Percentiles rank a stretch among this genome's conserved stretches.
These are phyloP conservation scores for Allygus modestus DNA, from an alignment of 2,888 invertebrate species.

Conservation along the genomic window DNA sequence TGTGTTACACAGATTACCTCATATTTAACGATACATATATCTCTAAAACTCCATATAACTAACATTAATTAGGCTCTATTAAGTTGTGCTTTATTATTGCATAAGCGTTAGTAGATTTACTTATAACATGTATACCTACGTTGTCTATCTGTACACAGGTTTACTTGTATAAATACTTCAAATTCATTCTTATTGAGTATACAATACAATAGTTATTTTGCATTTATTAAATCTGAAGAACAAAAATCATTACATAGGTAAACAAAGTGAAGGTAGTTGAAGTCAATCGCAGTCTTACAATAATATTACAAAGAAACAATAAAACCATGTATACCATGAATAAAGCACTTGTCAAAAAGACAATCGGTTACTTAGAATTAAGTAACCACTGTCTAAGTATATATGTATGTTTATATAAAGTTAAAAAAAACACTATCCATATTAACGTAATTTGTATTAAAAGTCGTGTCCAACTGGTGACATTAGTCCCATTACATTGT, in stretches of 20 bases:
- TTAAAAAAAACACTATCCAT: too few relatives aligned
- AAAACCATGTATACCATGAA: too few relatives aligned
- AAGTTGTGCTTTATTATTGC: background rate
- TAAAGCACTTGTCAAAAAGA: too few relatives aligned
- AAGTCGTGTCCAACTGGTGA: too few relatives aligned
- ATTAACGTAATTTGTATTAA: too few relatives aligned
- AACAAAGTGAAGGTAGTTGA: background rate
- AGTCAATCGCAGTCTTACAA: background rate
- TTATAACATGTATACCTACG: background rate
- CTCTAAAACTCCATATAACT: conserved; percentile 19
- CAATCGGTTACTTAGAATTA: too few relatives aligned
- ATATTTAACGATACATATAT: conserved; percentile 15
- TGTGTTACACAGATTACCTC: conserved; percentile 3
- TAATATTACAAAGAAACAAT: background rate
- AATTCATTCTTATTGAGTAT: background rate
- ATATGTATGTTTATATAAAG: too few relatives aligned
- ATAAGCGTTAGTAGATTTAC: conserved; percentile 7
- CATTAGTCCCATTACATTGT: too few relatives aligned
- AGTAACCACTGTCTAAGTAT: too few relatives aligned
- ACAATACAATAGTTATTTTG: background rate
- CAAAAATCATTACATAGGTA: background rate
- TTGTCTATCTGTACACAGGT: background rate
- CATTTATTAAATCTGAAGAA: background rate
- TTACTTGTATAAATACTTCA: background rate
- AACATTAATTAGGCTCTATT: conserved; percentile 12